phyloP scores from a whole-genome alignment of 2,888 invertebrate genomes.

The Drosophila ezoana region DNA sequence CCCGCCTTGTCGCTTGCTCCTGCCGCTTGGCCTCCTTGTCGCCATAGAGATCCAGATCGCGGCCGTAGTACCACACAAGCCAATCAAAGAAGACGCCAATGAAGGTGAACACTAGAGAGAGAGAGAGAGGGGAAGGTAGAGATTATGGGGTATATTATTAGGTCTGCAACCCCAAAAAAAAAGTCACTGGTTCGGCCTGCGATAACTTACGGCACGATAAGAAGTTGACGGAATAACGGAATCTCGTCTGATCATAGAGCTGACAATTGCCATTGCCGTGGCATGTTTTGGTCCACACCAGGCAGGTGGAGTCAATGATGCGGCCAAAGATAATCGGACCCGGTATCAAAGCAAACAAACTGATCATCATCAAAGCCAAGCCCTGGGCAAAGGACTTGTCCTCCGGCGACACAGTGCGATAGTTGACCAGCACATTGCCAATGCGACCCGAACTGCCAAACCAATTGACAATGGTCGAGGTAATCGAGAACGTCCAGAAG shows the following conservation, averaged over 20 bases:
- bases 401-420: conserved; percentile 87
- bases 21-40: conserved; percentile 78
- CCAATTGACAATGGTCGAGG: conserved; percentile 86
- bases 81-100: conserved; percentile 87
- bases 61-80: conserved; percentile 87
- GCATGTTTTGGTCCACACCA: conserved; percentile 89
- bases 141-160: no score
- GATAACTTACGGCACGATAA: conserved; percentile 86
- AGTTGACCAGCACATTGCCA: conserved; percentile 88
- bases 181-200: no score
- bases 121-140: not conserved
- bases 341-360: conserved; percentile 88
- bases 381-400: conserved; percentile 89
- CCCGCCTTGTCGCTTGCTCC: conserved; percentile 62
- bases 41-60: conserved; percentile 87
- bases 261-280: conserved; percentile 88
- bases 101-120: conserved; percentile 85
- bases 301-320: conserved; percentile 88
- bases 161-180: no score
- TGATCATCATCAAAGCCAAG: conserved; percentile 87
- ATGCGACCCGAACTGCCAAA: conserved; percentile 88
- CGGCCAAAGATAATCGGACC: conserved; percentile 89
- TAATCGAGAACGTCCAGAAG: conserved; percentile 86
- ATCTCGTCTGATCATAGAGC: conserved; percentile 87
- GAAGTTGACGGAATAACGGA: conserved; percentile 87